Evolutionary conservation across 2,888 invertebrate genomes (phyloP), one percentile per base, ranked within the genome.

Genomic region (Eupelmus urozonus): DNA sequence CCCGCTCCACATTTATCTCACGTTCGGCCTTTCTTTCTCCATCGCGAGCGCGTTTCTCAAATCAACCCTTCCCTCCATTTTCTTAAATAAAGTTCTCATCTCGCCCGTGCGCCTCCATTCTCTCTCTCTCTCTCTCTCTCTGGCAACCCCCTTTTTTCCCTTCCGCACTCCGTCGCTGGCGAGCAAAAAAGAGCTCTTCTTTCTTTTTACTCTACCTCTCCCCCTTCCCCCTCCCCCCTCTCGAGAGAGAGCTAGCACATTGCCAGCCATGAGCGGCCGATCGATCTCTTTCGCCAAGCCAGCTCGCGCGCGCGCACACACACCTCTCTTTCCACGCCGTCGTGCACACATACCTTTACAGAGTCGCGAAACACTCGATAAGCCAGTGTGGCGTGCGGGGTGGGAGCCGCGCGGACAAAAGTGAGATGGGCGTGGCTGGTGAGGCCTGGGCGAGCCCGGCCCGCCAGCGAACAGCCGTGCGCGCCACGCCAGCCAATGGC

Each of bases 211-310:
- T 18, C 63, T 16, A 2, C 7, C 25, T 57, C 55, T 13, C 11
- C n/a, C n/a, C n/a, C n/a, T 25, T 18, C 53, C 25, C 59, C 13
- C 53, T 25, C 29, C 63, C 55, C 65, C 51, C n/a, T n/a, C n/a
- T n/a, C n/a, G n/a, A n/a, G n/a, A n/a, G n/a, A n/a, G n/a, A 34
- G 23, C 45, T n/a, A 53, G 55, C 40, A 55, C 73, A 65, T 73
- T 45, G 72, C 72, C 82, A 81, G 78, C 81, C 75, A 77, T 49
- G 62, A 57, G 82, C 78, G 81, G 82, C 81, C 85, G 85, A 85
- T 85, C 85, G 85, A 85, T 85, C 84, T 84, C 84, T 85, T 85
- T 85, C 85, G 83, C 82, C 85, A 85, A n/a, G 34, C 34, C 9
- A 34, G 34, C 9, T 34, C 40, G 13, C 42, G 7, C 27, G 49